These are phyloP conservation scores for Nylanderia fulva DNA, from an alignment of 1,140 invertebrate genomes.

Conservation along the genomic window DNA sequence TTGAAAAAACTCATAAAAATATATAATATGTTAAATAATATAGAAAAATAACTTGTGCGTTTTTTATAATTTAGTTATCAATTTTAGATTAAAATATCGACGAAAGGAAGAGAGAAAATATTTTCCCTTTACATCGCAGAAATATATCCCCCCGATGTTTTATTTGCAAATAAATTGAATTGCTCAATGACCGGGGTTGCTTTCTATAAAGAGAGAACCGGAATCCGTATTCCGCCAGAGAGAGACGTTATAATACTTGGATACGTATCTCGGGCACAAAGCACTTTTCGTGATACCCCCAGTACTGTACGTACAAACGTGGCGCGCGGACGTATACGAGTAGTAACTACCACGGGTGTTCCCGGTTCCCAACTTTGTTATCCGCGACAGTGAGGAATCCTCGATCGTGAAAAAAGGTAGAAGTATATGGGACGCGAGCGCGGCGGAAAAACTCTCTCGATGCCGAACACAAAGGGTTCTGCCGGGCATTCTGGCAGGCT, in stretches of 20 bases:
- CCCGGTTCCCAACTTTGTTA: constrained; percentile 58
- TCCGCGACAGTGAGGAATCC: constrained; percentile 51
- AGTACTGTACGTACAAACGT: constrained; percentile 22
- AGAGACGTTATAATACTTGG: constrained; percentile 59
- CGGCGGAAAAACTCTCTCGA: constrained; percentile 64
- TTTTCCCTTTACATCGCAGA: background rate
- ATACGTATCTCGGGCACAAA: constrained; percentile 55
- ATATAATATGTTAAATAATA: constrained; percentile 17
- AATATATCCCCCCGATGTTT: background rate
- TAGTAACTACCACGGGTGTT: constrained; percentile 52
- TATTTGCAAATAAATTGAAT: constrained; percentile 56
- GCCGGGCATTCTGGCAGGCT: constrained; percentile 72
- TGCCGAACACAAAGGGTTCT: constrained; percentile 61
- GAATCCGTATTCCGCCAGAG: constrained; percentile 42
- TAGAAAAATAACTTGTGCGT: no score
- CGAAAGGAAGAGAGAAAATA: background rate
- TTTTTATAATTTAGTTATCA: constrained; percentile 8
- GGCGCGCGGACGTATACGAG: constrained; percentile 31
- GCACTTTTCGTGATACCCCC: constrained; percentile 56
- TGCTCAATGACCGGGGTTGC: constrained; percentile 45
- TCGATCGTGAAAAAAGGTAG: constrained; percentile 18
- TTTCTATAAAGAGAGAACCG: constrained; percentile 44
- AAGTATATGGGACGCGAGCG: constrained; percentile 33
- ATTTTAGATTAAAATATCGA: constrained; percentile 17
- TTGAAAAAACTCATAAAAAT: background rate